Percentiles rank a stretch among this genome's conserved stretches.
Evolutionary conservation across 2,888 invertebrate species (phyloP).

Genomic region (Catocala sponsa): DNA sequence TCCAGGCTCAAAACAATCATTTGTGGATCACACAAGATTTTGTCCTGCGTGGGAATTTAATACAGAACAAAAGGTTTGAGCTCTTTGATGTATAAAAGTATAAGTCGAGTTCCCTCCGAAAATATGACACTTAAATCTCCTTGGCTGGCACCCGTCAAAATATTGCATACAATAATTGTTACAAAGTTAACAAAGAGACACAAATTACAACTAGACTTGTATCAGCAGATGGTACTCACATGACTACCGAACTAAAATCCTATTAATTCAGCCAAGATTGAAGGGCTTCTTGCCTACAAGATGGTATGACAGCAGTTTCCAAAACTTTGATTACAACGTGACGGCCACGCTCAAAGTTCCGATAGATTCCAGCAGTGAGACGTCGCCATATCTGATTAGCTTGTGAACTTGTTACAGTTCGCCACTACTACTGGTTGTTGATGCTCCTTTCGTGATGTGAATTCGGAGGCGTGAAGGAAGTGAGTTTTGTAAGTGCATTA

Average conservation of each 20-base stretch:
- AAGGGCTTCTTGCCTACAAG: slow-evolving; percentile 50
- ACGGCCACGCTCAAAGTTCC: slow-evolving; percentile 61
- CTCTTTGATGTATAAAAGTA: too few species aligned
- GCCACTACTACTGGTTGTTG: slow-evolving; percentile 30
- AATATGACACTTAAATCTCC: too few species aligned
- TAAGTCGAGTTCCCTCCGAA: too few species aligned
- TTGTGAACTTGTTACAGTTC: slow-evolving; percentile 58
- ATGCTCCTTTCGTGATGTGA: not conserved
- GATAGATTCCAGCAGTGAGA: slow-evolving; percentile 61
- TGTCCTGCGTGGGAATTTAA: too few species aligned
- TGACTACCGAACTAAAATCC: slow-evolving; percentile 45
- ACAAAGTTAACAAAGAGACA: not conserved
- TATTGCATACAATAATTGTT: not conserved
- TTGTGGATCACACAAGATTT: too few species aligned
- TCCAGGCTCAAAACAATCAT: too few species aligned
- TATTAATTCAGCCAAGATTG: slow-evolving; percentile 60
- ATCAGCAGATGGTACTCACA: slow-evolving; percentile 11
- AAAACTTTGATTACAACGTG: slow-evolving; percentile 69
- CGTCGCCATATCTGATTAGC: slow-evolving; percentile 63
- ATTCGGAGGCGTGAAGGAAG: not conserved
- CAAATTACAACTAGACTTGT: slow-evolving; percentile 16
- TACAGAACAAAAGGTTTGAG: too few species aligned
- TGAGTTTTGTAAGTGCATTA: not conserved
- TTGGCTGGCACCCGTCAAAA: too few species aligned
- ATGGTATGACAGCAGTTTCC: slow-evolving; percentile 60